phyloP scores from a whole-genome alignment of 2,888 invertebrate species.

The Gasteruption jaculator region DNA sequence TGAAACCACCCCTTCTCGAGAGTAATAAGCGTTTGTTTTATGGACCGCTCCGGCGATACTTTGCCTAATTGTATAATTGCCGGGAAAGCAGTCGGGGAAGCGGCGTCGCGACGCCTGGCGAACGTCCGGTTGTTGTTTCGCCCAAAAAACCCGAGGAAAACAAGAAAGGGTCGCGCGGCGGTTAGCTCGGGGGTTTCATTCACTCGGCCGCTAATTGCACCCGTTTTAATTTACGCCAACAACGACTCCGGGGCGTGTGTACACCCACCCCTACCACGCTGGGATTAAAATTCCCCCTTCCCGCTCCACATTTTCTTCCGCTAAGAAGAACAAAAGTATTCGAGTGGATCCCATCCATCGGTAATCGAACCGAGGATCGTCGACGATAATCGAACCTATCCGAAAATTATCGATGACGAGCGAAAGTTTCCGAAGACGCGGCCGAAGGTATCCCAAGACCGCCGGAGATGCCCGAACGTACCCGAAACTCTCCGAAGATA shows the following conservation, averaged over 20 bases:
- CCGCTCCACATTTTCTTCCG: conserved; percentile 10
- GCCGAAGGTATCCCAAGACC: too few species aligned
- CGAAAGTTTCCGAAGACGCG: too few species aligned
- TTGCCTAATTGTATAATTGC: conserved; percentile 52
- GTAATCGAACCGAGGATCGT: too few species aligned
- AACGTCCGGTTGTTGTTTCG: conserved; percentile 27
- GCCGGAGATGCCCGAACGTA: too few species aligned
- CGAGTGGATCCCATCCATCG: too few species aligned
- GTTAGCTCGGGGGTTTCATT: conserved; percentile 34
- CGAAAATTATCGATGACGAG: conserved; percentile 15
- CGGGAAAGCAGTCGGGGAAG: conserved; percentile 30
- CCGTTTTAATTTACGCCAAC: conserved; percentile 43
- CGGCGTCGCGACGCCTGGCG: conserved; percentile 37
- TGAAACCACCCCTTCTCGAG: too few species aligned
- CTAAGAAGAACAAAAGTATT: too few species aligned
- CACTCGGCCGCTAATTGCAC: conserved; percentile 39
- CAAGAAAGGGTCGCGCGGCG: conserved; percentile 30
- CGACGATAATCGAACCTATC: too few species aligned
- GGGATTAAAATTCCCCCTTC: conserved; percentile 9
- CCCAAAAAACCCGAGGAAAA: conserved; percentile 12
- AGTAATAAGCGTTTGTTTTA: conserved; percentile 50
- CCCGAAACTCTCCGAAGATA: too few species aligned
- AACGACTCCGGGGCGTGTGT: conserved; percentile 16
- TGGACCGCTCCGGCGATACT: conserved; percentile 48
- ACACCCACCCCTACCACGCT: conserved; percentile 16